phyloP scores from a whole-genome alignment of 2,113 vertebrate species.

The Columba livia region DNA sequence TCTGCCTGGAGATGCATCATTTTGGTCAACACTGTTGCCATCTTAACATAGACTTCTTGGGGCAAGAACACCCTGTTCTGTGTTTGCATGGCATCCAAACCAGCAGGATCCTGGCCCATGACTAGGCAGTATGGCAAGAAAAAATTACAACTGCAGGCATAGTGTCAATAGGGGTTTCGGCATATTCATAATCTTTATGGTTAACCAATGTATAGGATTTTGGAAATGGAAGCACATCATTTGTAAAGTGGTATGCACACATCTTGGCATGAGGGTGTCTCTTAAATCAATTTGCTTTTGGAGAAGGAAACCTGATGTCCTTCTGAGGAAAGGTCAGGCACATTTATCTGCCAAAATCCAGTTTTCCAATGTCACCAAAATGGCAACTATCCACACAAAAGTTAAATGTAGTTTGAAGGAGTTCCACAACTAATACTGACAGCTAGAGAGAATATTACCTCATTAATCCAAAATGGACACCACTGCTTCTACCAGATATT shows the following conservation, averaged over 20 bases:
- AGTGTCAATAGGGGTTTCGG: not conserved
- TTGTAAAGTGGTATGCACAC: not conserved
- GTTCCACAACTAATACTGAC: not conserved
- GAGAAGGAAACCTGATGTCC: not conserved
- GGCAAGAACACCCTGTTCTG: not conserved
- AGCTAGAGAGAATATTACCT: not conserved
- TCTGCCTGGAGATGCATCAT: not conserved
- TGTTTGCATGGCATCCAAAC: not conserved
- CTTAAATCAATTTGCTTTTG: not conserved
- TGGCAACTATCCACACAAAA: not conserved
- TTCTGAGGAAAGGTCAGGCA: not conserved
- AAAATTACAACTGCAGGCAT: not conserved
- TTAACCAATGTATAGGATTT: not conserved
- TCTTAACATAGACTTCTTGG: not conserved
- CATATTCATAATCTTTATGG: not conserved
- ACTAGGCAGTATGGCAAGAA: not conserved
- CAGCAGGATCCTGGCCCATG: not conserved
- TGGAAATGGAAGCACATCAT: not conserved
- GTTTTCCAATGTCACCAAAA: not conserved
- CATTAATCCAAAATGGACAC: not conserved
- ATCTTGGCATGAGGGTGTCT: not conserved
- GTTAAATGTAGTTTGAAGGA: not conserved
- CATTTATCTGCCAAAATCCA: not conserved
- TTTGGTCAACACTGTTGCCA: not conserved
- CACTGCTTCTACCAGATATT: not conserved